These are phyloP conservation scores for Tapirus terrestris DNA, from an alignment of 2,113 vertebrate species.

Conservation along the genomic window DNA sequence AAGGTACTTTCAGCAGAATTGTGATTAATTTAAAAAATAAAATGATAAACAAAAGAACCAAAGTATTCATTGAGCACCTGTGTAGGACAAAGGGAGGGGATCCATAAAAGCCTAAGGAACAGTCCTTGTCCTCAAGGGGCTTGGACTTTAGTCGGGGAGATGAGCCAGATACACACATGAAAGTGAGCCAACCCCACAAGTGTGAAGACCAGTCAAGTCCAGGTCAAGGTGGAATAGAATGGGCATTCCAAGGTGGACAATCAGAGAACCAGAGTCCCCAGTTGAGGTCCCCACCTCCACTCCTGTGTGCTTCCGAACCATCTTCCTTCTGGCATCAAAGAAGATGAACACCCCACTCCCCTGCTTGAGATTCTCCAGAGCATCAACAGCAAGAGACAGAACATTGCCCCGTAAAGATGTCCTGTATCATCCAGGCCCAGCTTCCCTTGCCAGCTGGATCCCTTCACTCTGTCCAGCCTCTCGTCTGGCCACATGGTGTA, in stretches of 20 bases:
- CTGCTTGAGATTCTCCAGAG: not conserved
- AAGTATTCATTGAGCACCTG: not conserved
- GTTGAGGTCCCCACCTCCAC: not conserved
- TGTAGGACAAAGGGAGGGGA: not conserved
- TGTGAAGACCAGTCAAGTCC: not conserved
- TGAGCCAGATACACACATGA: not conserved
- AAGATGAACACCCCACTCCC: not conserved
- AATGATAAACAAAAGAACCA: not conserved
- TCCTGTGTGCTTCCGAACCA: not conserved
- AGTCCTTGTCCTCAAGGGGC: not conserved
- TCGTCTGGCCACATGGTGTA: fast-evolving
- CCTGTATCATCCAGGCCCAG: no score
- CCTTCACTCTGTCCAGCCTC: not conserved
- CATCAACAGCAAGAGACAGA: not conserved
- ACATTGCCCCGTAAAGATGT: not conserved
- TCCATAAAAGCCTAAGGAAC: not conserved
- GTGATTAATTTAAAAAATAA: not conserved
- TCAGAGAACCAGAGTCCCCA: not conserved
- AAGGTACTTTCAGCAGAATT: not conserved
- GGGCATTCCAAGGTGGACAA: not conserved
- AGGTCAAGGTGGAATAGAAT: not conserved
- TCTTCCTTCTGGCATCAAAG: not conserved
- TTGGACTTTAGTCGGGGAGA: not conserved
- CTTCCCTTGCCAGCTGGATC: not conserved
- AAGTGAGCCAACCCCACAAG: not conserved